Conservation (phyloP, 1,140 invertebrate genomes). For the Steinernema khuongi region DNA sequence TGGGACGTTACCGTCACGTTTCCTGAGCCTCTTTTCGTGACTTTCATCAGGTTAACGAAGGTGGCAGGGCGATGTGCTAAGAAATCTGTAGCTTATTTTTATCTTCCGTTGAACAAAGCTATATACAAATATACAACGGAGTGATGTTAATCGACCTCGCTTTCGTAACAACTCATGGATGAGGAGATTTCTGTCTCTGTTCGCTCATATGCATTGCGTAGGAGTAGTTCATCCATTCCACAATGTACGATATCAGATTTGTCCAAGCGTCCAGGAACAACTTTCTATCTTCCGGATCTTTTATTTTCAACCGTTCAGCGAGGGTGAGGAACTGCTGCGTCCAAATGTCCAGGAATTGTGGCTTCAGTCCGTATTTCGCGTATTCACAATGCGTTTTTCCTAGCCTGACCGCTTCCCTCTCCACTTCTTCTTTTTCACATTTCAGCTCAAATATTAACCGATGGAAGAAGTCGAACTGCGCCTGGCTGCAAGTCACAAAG, state of each 20-base stretch:
- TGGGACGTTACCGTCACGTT: too few relatives aligned
- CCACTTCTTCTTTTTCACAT: slow-evolving; percentile 33
- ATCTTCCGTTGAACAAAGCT: too few relatives aligned
- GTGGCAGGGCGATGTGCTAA: too few relatives aligned
- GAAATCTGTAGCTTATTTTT: too few relatives aligned
- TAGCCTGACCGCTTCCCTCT: slow-evolving; percentile 26
- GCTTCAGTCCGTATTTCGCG: slow-evolving; percentile 49
- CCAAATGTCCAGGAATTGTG: slow-evolving; percentile 51
- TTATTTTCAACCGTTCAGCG: slow-evolving; percentile 24
- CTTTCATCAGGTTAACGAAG: too few relatives aligned
- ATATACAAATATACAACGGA: too few relatives aligned
- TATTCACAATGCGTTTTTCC: slow-evolving; percentile 46
- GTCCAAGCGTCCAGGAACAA: slow-evolving; percentile 30
- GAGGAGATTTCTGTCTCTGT: neutral
- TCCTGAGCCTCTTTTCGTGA: too few relatives aligned
- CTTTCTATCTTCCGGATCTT: slow-evolving; percentile 29
- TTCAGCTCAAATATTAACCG: slow-evolving; percentile 41
- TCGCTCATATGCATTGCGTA: neutral
- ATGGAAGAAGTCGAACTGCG: slow-evolving; percentile 53
- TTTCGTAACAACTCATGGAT: neutral
- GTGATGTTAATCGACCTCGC: too few relatives aligned
- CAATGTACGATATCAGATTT: slow-evolving; percentile 35
- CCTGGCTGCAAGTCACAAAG: slow-evolving; percentile 44
- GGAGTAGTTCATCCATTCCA: slow-evolving; percentile 19
- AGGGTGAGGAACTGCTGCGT: slow-evolving; percentile 43